phyloP scores from a whole-genome alignment of 2,797 vertebrate genomes.

The Anabas testudineus region DNA sequence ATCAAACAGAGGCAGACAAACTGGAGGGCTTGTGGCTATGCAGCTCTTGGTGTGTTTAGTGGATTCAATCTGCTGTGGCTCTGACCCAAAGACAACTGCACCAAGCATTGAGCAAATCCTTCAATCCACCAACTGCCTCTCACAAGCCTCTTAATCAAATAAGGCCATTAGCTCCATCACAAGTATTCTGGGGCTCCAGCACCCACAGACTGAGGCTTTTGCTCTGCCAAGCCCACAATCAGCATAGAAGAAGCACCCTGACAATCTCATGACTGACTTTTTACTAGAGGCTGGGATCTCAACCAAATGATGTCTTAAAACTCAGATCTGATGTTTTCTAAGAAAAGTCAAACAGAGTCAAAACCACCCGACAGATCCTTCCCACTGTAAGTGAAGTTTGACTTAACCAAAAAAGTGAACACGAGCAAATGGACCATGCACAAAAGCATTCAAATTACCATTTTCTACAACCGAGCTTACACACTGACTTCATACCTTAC shows the following conservation, averaged over 20 bases:
- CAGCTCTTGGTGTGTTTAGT: conserved; percentile 37
- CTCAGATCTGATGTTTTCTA: not conserved
- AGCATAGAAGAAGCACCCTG: not conserved
- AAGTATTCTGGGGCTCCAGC: conserved; percentile 34
- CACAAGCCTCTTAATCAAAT: conserved; percentile 74
- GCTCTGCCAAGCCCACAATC: conserved; percentile 40
- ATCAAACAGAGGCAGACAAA: conserved; percentile 68
- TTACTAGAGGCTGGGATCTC: not conserved
- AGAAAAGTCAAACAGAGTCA: conserved; percentile 1
- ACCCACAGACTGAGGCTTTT: conserved; percentile 19
- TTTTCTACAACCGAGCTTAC: not conserved
- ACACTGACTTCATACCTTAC: not conserved
- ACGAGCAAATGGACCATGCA: not conserved
- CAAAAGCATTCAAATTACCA: too few species aligned
- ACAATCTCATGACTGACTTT: conserved; percentile 13
- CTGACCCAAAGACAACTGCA: conserved; percentile 70
- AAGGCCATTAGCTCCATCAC: conserved; percentile 68
- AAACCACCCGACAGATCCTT: not conserved
- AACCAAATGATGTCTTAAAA: not conserved
- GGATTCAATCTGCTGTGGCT: conserved; percentile 56
- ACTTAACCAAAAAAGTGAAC: not conserved
- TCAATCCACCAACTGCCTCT: conserved; percentile 56
- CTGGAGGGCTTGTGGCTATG: conserved; percentile 39
- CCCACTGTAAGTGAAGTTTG: not conserved
- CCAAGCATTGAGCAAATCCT: conserved; percentile 66